Base-by-base conservation (phyloP, 2,113 vertebrate genomes). In the Nyctibius bracteatus region DNA sequence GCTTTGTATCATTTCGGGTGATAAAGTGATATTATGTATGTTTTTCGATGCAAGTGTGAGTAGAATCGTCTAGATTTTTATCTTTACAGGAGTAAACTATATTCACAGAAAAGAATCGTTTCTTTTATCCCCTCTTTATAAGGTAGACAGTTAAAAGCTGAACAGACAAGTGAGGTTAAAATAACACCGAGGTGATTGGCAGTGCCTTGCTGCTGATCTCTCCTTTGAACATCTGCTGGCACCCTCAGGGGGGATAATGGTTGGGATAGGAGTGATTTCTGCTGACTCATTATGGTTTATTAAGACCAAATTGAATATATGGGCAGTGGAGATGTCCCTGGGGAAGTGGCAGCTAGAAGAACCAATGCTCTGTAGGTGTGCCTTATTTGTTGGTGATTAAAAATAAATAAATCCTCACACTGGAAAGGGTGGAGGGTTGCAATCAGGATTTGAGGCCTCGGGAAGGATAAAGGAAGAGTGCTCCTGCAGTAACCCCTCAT, bases 261-360 rank as follows among this genome's bases (percentile, higher is more conserved):
- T 59, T 84, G 57, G 33, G 67, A 39, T 59, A 59, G 51, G 33
- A 86, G 19, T 59, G 80, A 78, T 90, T 96, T 93, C 63, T 95
- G 92, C 92, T 92, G 95, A 95, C 67, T 95, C 86, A 90, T 84
- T 78, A 71, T 81, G 68, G 68, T 92, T 96, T 96, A 90, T 94
- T 96, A 93, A 83, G 61, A 79, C 91, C n/a, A 86, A 78, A 94
- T 88, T 90, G 92, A 88, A 70, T 90, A 59, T 92, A 90, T 44
- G 58, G 83, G 54, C 31, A 37, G 61, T 33, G 37, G 49, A 85
- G 70, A 17, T 59, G 41, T 79, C 94, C n/a, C 70, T 46, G 44
- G 61, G 66, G 92, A 81, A 57, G 81, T 16, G 39, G 28, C 54
- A 52, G 47, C 80, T 67, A 72, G 70, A 59, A 74, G 55, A 89